phyloP scores from a whole-genome alignment of 2,797 vertebrate genomes.

The Vultur gryphus region DNA sequence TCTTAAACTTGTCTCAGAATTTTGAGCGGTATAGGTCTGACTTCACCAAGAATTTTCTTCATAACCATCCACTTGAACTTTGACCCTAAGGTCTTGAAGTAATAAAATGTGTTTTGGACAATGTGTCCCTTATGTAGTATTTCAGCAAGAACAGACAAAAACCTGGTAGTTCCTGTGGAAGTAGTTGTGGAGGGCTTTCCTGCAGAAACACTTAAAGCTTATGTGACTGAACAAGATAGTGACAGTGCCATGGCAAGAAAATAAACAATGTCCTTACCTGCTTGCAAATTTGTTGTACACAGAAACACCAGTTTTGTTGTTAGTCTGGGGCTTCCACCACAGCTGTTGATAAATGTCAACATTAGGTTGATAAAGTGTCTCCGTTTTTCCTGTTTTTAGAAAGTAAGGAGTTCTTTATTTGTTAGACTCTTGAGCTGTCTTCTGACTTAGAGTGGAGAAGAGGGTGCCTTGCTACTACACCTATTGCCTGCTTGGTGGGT shows the following conservation, averaged over 20 bases:
- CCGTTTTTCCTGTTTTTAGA: background rate
- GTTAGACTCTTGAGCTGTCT: background rate
- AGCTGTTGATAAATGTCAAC: background rate
- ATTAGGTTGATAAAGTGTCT: background rate
- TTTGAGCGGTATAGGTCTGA: background rate
- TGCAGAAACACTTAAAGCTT: background rate
- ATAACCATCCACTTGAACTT: background rate
- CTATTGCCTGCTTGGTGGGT: background rate
- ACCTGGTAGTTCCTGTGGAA: background rate
- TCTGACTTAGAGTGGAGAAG: background rate
- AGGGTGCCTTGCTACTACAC: background rate
- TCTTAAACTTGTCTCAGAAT: background rate
- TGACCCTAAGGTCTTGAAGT: background rate
- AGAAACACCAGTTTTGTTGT: background rate
- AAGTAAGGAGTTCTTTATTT: background rate
- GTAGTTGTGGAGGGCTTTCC: background rate
- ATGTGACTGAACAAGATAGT: background rate
- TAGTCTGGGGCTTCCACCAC: background rate
- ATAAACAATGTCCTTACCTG: background rate
- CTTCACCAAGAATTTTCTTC: background rate
- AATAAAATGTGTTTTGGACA: background rate
- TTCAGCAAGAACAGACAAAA: background rate
- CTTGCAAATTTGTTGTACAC: background rate
- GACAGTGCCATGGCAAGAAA: background rate
- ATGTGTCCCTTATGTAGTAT: background rate